Base-by-base conservation (phyloP, 2,797 vertebrate species). In the Cynodonichthys magdalenae region DNA sequence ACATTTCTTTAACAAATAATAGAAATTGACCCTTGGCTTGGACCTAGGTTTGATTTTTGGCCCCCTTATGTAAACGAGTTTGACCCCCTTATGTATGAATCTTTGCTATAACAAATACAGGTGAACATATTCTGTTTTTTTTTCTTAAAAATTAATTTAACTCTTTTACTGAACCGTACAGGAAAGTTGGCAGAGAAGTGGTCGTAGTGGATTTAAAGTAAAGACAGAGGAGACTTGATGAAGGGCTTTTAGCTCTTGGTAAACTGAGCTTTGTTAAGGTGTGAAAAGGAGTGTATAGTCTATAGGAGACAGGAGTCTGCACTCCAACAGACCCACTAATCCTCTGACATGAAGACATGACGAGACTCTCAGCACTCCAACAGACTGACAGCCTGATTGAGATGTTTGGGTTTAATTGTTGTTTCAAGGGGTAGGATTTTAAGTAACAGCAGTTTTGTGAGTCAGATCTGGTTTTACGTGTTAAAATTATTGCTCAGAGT, bases 321-420 rank as follows among this genome's bases (percentile, higher is more conserved):
- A 58, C 73, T 77, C 88, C 84, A 85, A 77, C 84, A 87, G 66
- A 80, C 59, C 77, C 66, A 81, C 72, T 87, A 89, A 91, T 88
- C 90, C 85, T 80, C 61, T 68, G 75, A 84, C 75, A 59, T 29
- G 69, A 64, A 80, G 80, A 58, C 87, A 86, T 87, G 85, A 87
- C 70, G 4, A 68, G 87, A 84, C 80, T 88, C 63, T 74, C 69
- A 88, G 82, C 78, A 74, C 79, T 76, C 75, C 70, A 66, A 71
- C 63, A 70, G 76, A 78, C 53, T 82, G 86, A 82, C 76, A 71
- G 68, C n/a, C 6, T 68, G 79, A 88, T 79, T 75, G 79, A 87
- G 76, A 80, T 15, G 42, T 83, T 81, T 70, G 63, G 66, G 71
- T 77, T 59, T 42, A 20, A 0, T 57, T 71, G 59, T 49, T 86